Evolutionary conservation across 2,888 invertebrate genomes (phyloP), one percentile per base, ranked within the genome.

Genomic region (Zhuqinia jingwanae): DNA sequence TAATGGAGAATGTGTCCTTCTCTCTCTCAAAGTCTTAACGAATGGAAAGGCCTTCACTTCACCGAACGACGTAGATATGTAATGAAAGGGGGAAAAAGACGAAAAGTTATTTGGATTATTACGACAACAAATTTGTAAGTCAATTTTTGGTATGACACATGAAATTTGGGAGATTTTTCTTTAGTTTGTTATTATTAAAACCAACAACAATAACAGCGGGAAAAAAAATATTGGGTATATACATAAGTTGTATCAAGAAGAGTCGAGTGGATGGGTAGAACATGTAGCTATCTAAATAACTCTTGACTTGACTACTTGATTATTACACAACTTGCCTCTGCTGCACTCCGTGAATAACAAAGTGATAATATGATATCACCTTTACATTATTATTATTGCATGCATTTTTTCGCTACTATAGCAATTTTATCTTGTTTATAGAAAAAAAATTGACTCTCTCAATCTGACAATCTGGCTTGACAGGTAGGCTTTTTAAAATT

Each of bases 401-500:
- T n/a, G n/a, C n/a, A n/a, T n/a, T n/a, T n/a, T n/a, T n/a, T n/a
- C n/a, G n/a, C n/a, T n/a, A n/a, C n/a, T n/a, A n/a, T n/a, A n/a
- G n/a, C n/a, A n/a, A n/a, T n/a, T n/a, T n/a, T n/a, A n/a, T n/a
- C n/a, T n/a, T n/a, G n/a, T n/a, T n/a, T n/a, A n/a, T n/a, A n/a
- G n/a, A n/a, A n/a, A n/a, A n/a, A n/a, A n/a, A n/a, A n/a, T n/a
- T n/a, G n/a, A n/a, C n/a, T n/a, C n/a, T n/a, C n/a, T n/a, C n/a
- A 58, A 27, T 63, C 63, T 63, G n/a, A n/a, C 25, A 25, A 58
- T 30, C 65, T 65, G 8, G 65, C 15, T 30, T 65, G 42, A 65
- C 65, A 36, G 20, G 65, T 42, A 36, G 20, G 11, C 30, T 42
- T n/a, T n/a, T 65, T 3, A 58, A 42, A 65, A 65, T 36, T 65